Base-by-base conservation (phyloP, 2,888 invertebrate genomes). In the Alviniconcha strummeri region DNA sequence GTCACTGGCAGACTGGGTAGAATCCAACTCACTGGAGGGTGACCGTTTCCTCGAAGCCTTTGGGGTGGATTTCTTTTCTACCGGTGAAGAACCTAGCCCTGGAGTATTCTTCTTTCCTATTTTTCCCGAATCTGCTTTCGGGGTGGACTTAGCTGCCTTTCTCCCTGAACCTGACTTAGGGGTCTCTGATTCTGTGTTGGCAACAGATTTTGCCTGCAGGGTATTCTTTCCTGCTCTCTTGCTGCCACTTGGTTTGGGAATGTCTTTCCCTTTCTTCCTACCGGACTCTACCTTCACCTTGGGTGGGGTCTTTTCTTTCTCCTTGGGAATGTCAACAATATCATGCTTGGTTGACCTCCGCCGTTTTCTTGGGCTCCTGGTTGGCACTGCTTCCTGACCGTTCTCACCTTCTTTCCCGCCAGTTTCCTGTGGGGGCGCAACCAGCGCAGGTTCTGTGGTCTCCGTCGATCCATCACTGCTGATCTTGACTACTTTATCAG, bases 401-500 rank as follows among this genome's bases (percentile, higher is more conserved):
- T 77, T 57, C 19, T 77, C 77, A 19, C 13, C n/a, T n/a, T 57
- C 7, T 17, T 56, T 19, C 9, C 57, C 77, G 13, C 57, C 77
- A 77, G 77, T n/a, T 19, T 8, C 77, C 6, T 56, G 57, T 57
- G 77, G 60, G 8, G 60, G 60, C 60, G 4, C 8, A 60, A 8
- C 13, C 8, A 60, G 15, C 36, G 36, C 52, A 69, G 67, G 36
- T 17, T 88, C 86, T 54, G 85, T 83, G 13, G 85, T 79, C 74
- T 88, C 88, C 36, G 85, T 76, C 17, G 83, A 87, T 15, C 86
- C 84, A 78, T 87, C 86, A n/a, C 85, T 85, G 56, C 88, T 88
- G 80, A 91, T 89, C 79, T 89, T 88, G 0, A 90, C 88, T 54
- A 90, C 89, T 86, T 88, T 90, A 8, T 84, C 85, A 4, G 90